Evolutionary conservation across 2,113 vertebrate genomes (phyloP).

Genomic region (Todiramphus saurophagus): DNA sequence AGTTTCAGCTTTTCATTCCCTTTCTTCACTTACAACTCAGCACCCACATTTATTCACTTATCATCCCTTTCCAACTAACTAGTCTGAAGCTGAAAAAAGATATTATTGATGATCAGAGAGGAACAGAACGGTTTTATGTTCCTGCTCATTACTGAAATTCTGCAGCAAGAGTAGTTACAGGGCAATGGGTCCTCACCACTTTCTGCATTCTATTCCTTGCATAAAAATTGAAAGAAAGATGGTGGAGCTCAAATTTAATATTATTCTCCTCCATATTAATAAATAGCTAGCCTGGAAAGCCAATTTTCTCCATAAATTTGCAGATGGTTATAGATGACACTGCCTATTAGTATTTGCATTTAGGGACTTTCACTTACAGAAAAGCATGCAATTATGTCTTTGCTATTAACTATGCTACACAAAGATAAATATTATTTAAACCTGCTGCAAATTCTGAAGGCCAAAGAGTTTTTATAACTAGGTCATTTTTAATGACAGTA

Average conservation of each 20-base stretch:
- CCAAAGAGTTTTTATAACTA: conserved; percentile 16
- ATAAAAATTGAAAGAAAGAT: conserved; percentile 11
- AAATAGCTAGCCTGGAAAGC: conserved; percentile 19
- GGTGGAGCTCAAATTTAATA: background rate
- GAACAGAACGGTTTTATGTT: background rate
- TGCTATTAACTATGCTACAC: conserved; percentile 9
- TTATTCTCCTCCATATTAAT: background rate
- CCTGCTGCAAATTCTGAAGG: conserved; percentile 23
- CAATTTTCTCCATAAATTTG: conserved; percentile 32
- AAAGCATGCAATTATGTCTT: conserved; percentile 24
- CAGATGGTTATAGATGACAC: conserved; percentile 16
- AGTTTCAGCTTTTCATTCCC: background rate
- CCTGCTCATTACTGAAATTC: background rate
- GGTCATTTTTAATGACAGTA: conserved; percentile 44
- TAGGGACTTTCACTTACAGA: conserved; percentile 23
- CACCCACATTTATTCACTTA: background rate
- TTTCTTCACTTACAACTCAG: background rate
- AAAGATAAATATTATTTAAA: conserved; percentile 47
- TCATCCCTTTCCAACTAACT: background rate
- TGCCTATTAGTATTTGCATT: conserved; percentile 39
- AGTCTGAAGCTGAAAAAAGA: background rate
- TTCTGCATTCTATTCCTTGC: background rate
- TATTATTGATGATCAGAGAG: background rate
- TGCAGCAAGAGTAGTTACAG: background rate
- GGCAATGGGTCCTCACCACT: background rate